These are phyloP conservation scores for Cotesia chilonis DNA, from an alignment of 1,140 invertebrate species.

Conservation along the genomic window DNA sequence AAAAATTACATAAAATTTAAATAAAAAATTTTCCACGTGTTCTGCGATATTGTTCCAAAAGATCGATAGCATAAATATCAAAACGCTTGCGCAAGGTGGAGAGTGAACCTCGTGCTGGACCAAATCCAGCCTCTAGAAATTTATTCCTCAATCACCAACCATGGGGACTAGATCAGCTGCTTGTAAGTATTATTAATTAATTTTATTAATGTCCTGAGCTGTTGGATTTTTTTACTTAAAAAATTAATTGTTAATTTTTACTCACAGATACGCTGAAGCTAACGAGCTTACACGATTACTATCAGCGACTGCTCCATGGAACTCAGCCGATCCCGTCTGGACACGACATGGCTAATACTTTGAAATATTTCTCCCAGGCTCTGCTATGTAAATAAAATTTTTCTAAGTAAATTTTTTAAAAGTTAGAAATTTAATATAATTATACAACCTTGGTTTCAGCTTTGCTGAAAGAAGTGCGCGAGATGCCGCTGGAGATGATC, in stretches of 20 bases:
- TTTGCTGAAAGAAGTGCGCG: slow-evolving; percentile 93
- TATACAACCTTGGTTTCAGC: slow-evolving; percentile 67
- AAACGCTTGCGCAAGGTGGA: neutral
- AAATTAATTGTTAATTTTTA: slow-evolving; percentile 39
- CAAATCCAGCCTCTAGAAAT: neutral
- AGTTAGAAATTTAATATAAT: slow-evolving; percentile 7
- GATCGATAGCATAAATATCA: neutral
- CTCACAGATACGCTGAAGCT: slow-evolving; percentile 95
- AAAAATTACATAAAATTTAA: too few species aligned
- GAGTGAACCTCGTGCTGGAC: neutral
- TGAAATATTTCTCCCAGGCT: slow-evolving; percentile 98
- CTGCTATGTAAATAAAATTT: slow-evolving; percentile 81
- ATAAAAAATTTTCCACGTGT: neutral
- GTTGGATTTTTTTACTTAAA: slow-evolving; percentile 32
- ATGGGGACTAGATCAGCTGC: slow-evolving; percentile 66
- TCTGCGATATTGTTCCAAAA: neutral
- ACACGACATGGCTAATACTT: slow-evolving; percentile 93
- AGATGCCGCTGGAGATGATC: slow-evolving; percentile 89
- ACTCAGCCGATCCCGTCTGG: slow-evolving; percentile 92
- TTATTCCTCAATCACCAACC: too few species aligned
- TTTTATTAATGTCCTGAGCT: slow-evolving; percentile 11
- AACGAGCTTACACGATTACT: slow-evolving; percentile 94
- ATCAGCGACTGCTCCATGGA: slow-evolving; percentile 90
- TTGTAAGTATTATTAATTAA: slow-evolving; percentile 55
- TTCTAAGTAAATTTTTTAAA: slow-evolving; percentile 50